A percentile compares a stretch with the other conserved stretches of the same genome.
These are phyloP conservation scores for Carassius auratus DNA, from an alignment of 2,113 vertebrate species.

Conservation along the genomic window DNA sequence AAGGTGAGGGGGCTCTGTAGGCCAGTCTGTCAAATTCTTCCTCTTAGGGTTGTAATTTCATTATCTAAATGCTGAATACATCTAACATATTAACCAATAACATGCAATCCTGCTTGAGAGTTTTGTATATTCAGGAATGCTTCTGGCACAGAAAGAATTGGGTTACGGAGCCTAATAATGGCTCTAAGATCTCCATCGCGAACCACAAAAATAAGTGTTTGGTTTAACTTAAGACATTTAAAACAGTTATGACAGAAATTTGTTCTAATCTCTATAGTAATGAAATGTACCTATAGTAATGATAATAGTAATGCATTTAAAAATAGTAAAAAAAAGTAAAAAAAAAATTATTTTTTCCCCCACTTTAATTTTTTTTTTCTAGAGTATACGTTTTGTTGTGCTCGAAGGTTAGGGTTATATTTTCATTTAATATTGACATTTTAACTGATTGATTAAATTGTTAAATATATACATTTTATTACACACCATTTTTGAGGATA, in stretches of 20 bases:
- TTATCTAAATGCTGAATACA: neutral
- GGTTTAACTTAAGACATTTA: no score
- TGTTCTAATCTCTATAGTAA: no score
- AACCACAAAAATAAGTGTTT: no score
- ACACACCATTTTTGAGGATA: neutral
- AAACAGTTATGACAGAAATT: no score
- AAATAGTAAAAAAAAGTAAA: no score
- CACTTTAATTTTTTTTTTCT: no score
- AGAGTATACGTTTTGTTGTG: no score
- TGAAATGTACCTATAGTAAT: neutral
- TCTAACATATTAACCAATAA: neutral
- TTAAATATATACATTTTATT: neutral
- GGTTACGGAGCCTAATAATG: no score
- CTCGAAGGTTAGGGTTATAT: neutral
- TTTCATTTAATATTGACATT: neutral
- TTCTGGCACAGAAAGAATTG: neutral
- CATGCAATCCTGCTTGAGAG: neutral
- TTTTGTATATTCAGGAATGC: neutral
- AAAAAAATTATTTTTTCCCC: no score
- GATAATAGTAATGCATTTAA: no score
- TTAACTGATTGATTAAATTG: neutral
- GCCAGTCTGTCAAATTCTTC: neutral
- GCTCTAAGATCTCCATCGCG: no score
- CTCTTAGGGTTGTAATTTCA: neutral
- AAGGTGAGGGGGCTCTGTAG: constrained; percentile 78